Percentiles rank a stretch among this genome's conserved stretches.
Conservation (phyloP, 2,888 invertebrate species). For the Caenorhabditis afra region DNA sequence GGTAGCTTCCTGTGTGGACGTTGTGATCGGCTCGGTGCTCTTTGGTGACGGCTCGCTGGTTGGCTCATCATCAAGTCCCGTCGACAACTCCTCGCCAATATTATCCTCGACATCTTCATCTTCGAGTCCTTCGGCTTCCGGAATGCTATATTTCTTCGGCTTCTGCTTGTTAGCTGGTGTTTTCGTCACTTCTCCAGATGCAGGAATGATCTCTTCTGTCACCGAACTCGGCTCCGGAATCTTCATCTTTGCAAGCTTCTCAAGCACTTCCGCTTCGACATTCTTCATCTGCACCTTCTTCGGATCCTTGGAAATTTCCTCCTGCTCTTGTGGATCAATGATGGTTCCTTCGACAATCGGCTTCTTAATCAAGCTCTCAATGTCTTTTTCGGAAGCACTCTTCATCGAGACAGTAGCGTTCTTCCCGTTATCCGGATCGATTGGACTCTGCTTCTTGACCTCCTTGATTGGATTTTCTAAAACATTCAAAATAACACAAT, state of each 20-base stretch:
- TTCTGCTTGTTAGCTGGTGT: background rate
- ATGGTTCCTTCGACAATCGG: conserved; percentile 18
- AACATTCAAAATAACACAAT: conserved; percentile 11
- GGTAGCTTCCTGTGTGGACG: conserved; percentile 18
- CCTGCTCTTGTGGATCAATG: conserved; percentile 8
- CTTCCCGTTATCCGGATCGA: conserved; percentile 13
- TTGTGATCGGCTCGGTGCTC: conserved; percentile 16
- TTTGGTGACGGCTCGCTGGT: conserved; percentile 29
- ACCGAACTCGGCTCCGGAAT: conserved; percentile 24
- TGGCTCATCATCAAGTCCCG: conserved; percentile 39
- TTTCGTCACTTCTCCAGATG: conserved; percentile 20
- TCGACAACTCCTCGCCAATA: conserved; percentile 36
- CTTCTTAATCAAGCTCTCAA: conserved; percentile 28
- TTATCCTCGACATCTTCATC: conserved; percentile 61
- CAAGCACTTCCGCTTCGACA: conserved; percentile 33
- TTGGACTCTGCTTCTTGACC: background rate
- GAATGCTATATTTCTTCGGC: conserved; percentile 58
- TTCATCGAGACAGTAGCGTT: conserved; percentile 37
- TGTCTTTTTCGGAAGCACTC: conserved; percentile 21
- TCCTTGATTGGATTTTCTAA: conserved; percentile 34
- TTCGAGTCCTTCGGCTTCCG: conserved; percentile 71
- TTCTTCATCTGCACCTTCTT: conserved; percentile 41
- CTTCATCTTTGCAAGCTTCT: conserved; percentile 46
- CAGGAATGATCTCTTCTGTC: conserved; percentile 1
- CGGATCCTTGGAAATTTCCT: conserved; percentile 25